Evolutionary conservation across 2,888 invertebrate genomes (phyloP).

Genomic region (Phlogophora meticulosa): DNA sequence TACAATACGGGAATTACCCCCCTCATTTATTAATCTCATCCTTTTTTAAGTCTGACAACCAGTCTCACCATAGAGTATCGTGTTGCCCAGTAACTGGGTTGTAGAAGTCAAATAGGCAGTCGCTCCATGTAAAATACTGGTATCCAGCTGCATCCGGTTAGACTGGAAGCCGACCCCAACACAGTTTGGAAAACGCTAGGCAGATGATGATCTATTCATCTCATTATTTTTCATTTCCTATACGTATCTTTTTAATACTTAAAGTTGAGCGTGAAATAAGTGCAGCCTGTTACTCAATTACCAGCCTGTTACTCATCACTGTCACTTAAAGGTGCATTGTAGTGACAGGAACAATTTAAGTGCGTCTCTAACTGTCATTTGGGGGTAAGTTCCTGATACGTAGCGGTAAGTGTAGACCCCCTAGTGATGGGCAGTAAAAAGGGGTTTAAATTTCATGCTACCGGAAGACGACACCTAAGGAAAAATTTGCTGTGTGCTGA

Average conservation of each 20-base stretch:
- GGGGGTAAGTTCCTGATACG: background rate
- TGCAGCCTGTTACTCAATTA: no score
- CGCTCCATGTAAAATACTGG: no score
- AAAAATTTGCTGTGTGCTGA: slow-evolving; percentile 39
- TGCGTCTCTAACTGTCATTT: background rate
- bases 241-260: background rate
- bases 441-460: slow-evolving; percentile 64
- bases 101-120: no score
- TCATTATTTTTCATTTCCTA: slow-evolving; percentile 28
- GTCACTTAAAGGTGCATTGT: background rate
- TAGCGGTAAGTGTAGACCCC: slow-evolving; percentile 19
- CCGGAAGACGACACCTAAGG: slow-evolving; percentile 42
- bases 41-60: no score
- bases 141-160: no score
- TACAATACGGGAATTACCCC: no score
- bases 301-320: background rate
- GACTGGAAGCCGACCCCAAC: no score
- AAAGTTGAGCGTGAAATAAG: slow-evolving; percentile 3
- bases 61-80: no score
- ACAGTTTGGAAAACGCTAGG: no score
- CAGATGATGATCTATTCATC: slow-evolving; percentile 14
- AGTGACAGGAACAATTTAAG: background rate
- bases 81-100: no score
- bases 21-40: no score
- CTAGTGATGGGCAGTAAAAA: slow-evolving; percentile 53